These are phyloP conservation scores for Teleogryllus occipitalis DNA, from an alignment of 1,140 invertebrate species.

Conservation along the genomic window DNA sequence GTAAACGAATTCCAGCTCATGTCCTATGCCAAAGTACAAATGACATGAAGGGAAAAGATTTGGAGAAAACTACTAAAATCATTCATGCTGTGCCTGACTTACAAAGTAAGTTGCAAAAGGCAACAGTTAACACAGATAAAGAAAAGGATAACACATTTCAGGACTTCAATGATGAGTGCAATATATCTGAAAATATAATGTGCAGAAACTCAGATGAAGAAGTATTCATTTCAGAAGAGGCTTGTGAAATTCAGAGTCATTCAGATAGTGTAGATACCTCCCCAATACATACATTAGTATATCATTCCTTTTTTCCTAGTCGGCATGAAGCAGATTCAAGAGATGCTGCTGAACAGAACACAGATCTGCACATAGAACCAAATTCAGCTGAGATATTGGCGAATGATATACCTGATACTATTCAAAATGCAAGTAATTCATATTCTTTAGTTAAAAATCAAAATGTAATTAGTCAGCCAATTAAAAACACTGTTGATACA, in stretches of 20 bases:
- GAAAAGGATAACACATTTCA: neutral
- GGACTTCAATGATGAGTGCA: neutral
- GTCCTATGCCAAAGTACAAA: neutral
- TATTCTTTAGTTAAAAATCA: neutral
- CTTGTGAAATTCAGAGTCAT: no score
- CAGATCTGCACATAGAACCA: no score
- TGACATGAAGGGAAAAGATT: neutral
- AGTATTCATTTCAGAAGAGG: neutral
- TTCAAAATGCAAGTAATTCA: no score
- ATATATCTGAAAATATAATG: neutral
- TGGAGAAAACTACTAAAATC: neutral
- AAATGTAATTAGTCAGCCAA: neutral
- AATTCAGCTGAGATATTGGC: no score
- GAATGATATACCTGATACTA: no score
- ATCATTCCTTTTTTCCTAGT: no score
- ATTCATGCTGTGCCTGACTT: neutral
- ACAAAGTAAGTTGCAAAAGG: neutral
- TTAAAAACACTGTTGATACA: neutral
- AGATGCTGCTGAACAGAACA: no score
- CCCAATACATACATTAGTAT: no score
- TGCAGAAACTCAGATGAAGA: neutral
- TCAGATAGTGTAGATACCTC: no score
- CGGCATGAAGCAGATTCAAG: no score
- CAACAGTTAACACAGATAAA: neutral
- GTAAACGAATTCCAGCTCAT: slow-evolving; percentile 1